Evolutionary conservation across 2,797 vertebrate genomes (phyloP), one percentile per base, ranked within the genome.

Genomic region (Siniperca obscura): DNA sequence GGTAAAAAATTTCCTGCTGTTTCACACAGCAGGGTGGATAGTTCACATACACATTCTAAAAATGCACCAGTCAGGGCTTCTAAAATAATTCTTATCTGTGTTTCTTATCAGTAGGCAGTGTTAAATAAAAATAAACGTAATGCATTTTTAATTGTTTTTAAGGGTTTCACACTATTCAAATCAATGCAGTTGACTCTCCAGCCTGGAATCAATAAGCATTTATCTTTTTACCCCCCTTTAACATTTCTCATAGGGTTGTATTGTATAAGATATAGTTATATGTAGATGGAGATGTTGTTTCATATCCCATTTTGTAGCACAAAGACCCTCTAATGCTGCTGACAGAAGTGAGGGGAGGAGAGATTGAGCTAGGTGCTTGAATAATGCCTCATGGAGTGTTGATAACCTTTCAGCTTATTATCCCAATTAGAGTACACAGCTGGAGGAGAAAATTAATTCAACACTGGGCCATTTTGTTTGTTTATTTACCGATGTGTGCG

Each of bases 321-420:
- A 65, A 14, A 53, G 62, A 38, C 57, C 69, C 69, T 80, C 70
- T 30, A 48, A 10, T 16, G 56, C 66, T 30, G 74, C 72, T 56
- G 81, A 53, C 75, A 76, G 44, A 84, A 65, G 64, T 14, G 14
- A 59, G 44, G 38, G 74, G 81, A 78, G 70, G 72, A 13, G 75
- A 76, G 82, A 70, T 56, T 40, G 76, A 85, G 86, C 88, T 81
- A 89, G 87, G 92, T 90, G 86, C 84, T 87, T 84, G 87, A 92
- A 92, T 90, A 91, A 90, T 92, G 91, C 78, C 92, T 90, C 86
- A 36, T 87, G 81, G 78, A 88, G 90, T 84, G 90, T 86, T 93
- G 92, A 95, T 95, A 96, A 95, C 93, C 94, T 95, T 95, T 96
- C 86, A 87, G 93, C 92, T 95, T 93, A 94, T 96, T 95, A 93